A percentile compares a stretch with the other conserved stretches of the same genome.
These are phyloP conservation scores for Gasterosteus nipponicus DNA, from an alignment of 2,113 vertebrate species.

Conservation along the genomic window DNA sequence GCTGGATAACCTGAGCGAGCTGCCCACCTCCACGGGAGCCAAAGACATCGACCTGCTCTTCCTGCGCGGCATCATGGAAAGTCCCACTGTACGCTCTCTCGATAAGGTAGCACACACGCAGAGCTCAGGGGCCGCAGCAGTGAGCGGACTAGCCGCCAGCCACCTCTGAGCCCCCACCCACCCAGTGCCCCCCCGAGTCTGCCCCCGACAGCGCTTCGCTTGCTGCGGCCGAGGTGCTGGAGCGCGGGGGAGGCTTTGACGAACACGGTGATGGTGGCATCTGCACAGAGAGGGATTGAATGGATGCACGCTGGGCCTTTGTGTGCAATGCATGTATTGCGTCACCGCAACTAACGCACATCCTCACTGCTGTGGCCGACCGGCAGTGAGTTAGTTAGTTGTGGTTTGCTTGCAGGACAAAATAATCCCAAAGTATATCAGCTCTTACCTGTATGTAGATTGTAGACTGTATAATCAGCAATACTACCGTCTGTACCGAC, in stretches of 20 bases:
- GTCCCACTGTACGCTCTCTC: slow-evolving; percentile 91
- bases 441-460: neutral
- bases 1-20: slow-evolving; percentile 90
- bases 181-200: neutral
- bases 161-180: neutral
- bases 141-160: slow-evolving; percentile 20
- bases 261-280: slow-evolving; percentile 2
- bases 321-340: neutral
- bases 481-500: neutral
- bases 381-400: slow-evolving; percentile 19
- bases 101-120: slow-evolving; percentile 85
- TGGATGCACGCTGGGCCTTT: slow-evolving; percentile 1
- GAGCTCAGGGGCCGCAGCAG: slow-evolving; percentile 34
- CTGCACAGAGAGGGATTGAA: slow-evolving; percentile 1
- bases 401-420: neutral
- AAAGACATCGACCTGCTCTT: slow-evolving; percentile 99
- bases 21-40: slow-evolving; percentile 88
- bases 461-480: neutral
- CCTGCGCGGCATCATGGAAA: slow-evolving; percentile 98
- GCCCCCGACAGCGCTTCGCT: slow-evolving; percentile 31
- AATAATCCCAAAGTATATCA: neutral
- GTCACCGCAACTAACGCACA: neutral
- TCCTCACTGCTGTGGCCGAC: slow-evolving; percentile 9
- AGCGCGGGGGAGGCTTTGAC: slow-evolving; percentile 43
- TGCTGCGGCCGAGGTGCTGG: slow-evolving; percentile 34